Base-by-base conservation (phyloP, 1,140 invertebrate species). In the Drosophila pachea region DNA sequence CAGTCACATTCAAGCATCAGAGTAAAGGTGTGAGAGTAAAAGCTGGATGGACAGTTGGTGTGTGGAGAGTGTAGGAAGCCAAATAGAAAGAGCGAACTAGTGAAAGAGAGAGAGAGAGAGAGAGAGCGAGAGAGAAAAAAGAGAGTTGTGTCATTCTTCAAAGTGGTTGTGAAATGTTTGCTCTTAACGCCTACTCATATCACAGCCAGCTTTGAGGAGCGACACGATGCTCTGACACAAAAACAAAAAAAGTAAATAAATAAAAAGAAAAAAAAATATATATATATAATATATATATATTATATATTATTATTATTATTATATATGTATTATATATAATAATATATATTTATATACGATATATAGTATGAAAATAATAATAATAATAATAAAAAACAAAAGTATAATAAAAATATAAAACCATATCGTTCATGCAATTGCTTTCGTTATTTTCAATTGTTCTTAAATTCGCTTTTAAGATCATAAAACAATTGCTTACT, bases 121-220 rank as follows among this genome's bases (percentile, higher is more conserved):
- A 42, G 61, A 38, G n/a, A 31, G 32, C 9, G 53, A 9, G 4
- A 36, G 31, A 14, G 7, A 16, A 14, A 7, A 16, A n/a, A 47
- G 29, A 78, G 83, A 83, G 76, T 86, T 86, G 78, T 87, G 83
- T 87, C 78, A 82, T 88, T 88, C 87, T 89, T 89, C 88, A 95
- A 95, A 94, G 92, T 94, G 94, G 93, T 92, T 95, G 94, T 94
- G 94, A 92, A 93, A 93, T 94, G 94, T 88, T 86, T 74, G 94
- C 91, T 74, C 90, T 86, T 88, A 90, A 82, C 88, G 68, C 76
- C 89, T 88, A 90, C 88, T 93, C 94, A 95, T 95, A 95, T 96
- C 95, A 94, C 93, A 94, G 93, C 94, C 93, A 94, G 94, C 93
- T 94, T 94, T 94, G 94, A 94, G 94, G 94, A 94, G 93, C 93